A percentile compares a stretch with the other conserved stretches of the same genome.
Conservation (phyloP, 1,140 invertebrate species). For the Lepidurus couesii region DNA sequence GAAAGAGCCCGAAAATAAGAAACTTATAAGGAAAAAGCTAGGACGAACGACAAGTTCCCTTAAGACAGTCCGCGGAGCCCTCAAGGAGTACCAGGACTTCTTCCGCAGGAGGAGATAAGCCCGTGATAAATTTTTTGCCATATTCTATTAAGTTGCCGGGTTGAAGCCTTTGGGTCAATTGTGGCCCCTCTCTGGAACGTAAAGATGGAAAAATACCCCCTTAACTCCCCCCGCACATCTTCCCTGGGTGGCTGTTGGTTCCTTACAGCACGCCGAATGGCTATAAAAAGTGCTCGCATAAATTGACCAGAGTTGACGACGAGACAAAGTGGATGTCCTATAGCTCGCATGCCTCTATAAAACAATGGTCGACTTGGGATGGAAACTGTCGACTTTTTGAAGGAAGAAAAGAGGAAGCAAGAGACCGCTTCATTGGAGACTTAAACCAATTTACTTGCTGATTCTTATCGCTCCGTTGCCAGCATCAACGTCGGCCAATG, state of each 20-base stretch:
- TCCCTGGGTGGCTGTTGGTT: neutral
- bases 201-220: neutral
- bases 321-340: constrained; percentile 18
- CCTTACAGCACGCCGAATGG: neutral
- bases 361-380: neutral
- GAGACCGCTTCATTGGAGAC: constrained; percentile 4
- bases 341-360: neutral
- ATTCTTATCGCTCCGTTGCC: neutral
- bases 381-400: neutral
- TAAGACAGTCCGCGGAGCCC: neutral
- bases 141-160: constrained; percentile 19
- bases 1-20: neutral
- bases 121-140: constrained; percentile 5
- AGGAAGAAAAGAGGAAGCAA: neutral
- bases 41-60: neutral
- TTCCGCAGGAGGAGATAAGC: neutral
- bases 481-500: neutral
- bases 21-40: neutral
- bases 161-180: neutral
- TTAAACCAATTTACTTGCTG: constrained; percentile 9
- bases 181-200: neutral
- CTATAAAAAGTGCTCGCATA: constrained; percentile 10
- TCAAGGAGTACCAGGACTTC: neutral
- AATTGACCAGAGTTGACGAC: constrained; percentile 4
- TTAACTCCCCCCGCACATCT: neutral